phyloP scores from a whole-genome alignment of 2,797 vertebrate species.

The Chelonia mydas region DNA sequence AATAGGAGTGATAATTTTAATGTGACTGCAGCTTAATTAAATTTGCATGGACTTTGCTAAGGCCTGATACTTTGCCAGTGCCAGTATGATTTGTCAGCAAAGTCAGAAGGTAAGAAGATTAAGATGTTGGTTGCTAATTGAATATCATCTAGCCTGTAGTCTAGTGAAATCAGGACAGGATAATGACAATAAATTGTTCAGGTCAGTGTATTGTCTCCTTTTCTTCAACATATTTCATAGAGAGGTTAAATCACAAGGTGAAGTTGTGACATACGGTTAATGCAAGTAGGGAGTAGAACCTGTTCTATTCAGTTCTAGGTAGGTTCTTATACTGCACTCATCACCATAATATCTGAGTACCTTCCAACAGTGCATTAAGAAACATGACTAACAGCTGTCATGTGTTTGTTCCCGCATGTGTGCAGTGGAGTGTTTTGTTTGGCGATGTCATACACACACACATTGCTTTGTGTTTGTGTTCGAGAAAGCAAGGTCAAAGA shows the following conservation, averaged over 20 bases:
- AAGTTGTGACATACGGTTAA: not conserved
- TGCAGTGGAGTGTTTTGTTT: not conserved
- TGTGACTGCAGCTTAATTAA: constrained; percentile 56
- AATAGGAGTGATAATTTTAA: constrained; percentile 51
- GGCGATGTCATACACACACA: not conserved
- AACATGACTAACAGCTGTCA: not conserved
- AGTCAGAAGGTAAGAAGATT: constrained; percentile 66
- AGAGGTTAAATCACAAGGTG: constrained; percentile 3
- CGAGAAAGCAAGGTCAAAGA: not conserved
- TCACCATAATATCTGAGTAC: rapidly evolving
- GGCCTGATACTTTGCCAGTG: constrained; percentile 60
- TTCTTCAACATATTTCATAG: constrained; percentile 26
- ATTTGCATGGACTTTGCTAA: constrained; percentile 46
- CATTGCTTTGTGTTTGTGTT: not conserved
- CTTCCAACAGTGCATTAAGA: rapidly evolving
- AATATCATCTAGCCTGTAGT: constrained; percentile 61
- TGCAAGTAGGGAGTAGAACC: not conserved
- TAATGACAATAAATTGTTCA: not conserved
- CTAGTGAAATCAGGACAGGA: constrained; percentile 27
- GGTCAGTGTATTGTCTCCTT: constrained; percentile 18
- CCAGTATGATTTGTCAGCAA: constrained; percentile 67
- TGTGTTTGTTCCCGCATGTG: not conserved
- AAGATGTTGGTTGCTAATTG: constrained; percentile 70
- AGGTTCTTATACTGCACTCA: not conserved
- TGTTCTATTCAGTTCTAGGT: not conserved